A percentile compares a stretch with the other conserved stretches of the same genome.
Evolutionary conservation across 1,140 invertebrate species (phyloP).

Genomic region (Gonatopus flavifemur): DNA sequence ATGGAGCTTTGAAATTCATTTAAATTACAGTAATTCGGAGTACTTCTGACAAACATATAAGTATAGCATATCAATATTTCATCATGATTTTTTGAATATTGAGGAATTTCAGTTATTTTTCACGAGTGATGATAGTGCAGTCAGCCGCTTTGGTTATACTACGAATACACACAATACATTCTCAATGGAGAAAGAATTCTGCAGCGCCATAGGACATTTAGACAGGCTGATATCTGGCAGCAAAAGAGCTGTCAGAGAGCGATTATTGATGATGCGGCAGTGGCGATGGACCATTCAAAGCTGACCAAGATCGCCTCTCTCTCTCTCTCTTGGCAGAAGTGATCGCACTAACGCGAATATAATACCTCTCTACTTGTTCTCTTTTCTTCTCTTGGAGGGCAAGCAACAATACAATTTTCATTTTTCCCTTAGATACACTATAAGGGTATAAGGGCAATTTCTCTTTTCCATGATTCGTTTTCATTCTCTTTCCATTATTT

Average conservation of each 20-base stretch:
- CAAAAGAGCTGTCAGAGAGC: conserved; percentile 37
- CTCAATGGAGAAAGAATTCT: too few relatives aligned
- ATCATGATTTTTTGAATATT: too few relatives aligned
- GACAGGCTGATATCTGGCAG: neutral
- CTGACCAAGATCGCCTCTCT: conserved; percentile 45
- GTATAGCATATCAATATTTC: too few relatives aligned
- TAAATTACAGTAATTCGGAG: too few relatives aligned
- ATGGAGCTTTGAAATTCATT: too few relatives aligned
- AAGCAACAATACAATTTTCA: conserved; percentile 49
- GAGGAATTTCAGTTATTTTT: too few relatives aligned
- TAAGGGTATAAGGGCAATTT: conserved; percentile 36
- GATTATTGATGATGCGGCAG: conserved; percentile 51
- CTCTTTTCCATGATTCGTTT: neutral
- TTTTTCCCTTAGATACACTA: too few relatives aligned
- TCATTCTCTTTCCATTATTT: conserved; percentile 17
- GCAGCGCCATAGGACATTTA: neutral
- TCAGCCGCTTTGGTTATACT: too few relatives aligned
- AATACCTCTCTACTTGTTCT: conserved; percentile 33
- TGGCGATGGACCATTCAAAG: conserved; percentile 33
- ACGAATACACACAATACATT: too few relatives aligned
- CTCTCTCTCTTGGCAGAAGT: conserved; percentile 22
- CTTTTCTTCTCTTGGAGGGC: conserved; percentile 15
- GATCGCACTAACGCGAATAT: conserved; percentile 49
- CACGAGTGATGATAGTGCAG: too few relatives aligned
- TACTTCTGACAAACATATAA: too few relatives aligned